Evolutionary conservation across 2,888 invertebrate species (phyloP), one percentile per base, ranked within the genome.

Genomic region (Diaprepes abbreviatus): DNA sequence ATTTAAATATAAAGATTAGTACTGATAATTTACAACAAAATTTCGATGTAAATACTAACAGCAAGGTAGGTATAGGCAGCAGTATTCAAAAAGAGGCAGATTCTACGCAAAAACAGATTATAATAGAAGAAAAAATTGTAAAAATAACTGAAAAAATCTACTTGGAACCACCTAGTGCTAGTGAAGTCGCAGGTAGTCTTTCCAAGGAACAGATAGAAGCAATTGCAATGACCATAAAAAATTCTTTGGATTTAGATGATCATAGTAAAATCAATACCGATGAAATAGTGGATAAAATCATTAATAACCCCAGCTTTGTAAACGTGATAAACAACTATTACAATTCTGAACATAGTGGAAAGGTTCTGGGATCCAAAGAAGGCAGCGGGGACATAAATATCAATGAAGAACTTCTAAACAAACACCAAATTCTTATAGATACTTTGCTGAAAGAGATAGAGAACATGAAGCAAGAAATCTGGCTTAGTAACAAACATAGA

Each of bases 391-490:
- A 66, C 10, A 21, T 12, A 19, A 66, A 63, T 28, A 9, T 66
- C 14, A 65, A 71, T 33, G 54, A 54, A 31, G 71, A 67, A 50
- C 10, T 73, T 1, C 7, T 76, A 9, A 71, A 65, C 33, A 69
- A 69, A 19, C 79, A 78, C 50, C 74, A 75, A 62, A 58, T 66
- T 31, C 52, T 77, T 21, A 78, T 81, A 43, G 69, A 77, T 35
- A 74, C 68, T 21, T 70, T 82, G 17, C 73, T 73, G 50, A 71
- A 74, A 10, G 87, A 88, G 73, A 84, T 91, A 3, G 86, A 86
- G 38, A 84, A 83, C 66, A 86, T 91, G 66, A 88, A 89, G 75
- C 81, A 85, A 6, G 87, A 89, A 12, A 74, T 73, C 72, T 16
- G 65, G 82, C 88, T 58, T 86, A 79, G 69, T 57, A 31, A 74